These are phyloP conservation scores for Reinhardtius hippoglossoides DNA, from an alignment of 2,113 vertebrate species.

Conservation along the genomic window DNA sequence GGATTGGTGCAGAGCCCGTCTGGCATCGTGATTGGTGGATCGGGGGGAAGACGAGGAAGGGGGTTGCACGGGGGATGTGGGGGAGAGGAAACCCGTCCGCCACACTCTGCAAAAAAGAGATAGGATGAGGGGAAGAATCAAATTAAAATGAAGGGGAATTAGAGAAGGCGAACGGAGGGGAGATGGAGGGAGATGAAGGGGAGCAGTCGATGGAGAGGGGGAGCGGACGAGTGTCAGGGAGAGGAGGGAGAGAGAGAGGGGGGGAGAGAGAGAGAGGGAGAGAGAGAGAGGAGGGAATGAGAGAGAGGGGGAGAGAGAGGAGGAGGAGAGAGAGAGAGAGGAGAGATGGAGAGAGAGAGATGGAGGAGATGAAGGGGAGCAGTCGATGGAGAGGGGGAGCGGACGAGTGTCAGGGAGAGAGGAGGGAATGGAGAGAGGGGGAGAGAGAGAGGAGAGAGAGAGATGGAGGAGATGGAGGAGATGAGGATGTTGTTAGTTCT, in stretches of 20 bases:
- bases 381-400: constrained; percentile 10
- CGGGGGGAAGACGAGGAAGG: constrained; percentile 9
- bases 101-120: constrained; percentile 44
- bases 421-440: constrained; percentile 8
- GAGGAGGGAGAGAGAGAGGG: constrained; percentile 16
- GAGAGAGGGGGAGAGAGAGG: too few relatives aligned
- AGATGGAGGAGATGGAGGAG: constrained; percentile 21
- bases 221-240: constrained; percentile 5
- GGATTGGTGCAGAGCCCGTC: constrained; percentile 66
- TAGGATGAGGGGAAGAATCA: neutral
- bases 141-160: neutral
- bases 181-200: neutral
- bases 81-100: constrained; percentile 28
- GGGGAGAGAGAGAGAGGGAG: constrained; percentile 1
- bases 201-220: constrained; percentile 5
- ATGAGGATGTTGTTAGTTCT: constrained; percentile 57
- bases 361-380: neutral
- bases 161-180: neutral
- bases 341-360: too few relatives aligned
- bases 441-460: constrained; percentile 6
- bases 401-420: constrained; percentile 1
- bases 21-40: constrained; percentile 59
- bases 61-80: constrained; percentile 2
- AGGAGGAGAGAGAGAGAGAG: too few relatives aligned
- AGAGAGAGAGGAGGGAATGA: constrained; percentile 4